Base-by-base conservation (phyloP, 2,113 vertebrate species). In the Copsychus sechellarum region DNA sequence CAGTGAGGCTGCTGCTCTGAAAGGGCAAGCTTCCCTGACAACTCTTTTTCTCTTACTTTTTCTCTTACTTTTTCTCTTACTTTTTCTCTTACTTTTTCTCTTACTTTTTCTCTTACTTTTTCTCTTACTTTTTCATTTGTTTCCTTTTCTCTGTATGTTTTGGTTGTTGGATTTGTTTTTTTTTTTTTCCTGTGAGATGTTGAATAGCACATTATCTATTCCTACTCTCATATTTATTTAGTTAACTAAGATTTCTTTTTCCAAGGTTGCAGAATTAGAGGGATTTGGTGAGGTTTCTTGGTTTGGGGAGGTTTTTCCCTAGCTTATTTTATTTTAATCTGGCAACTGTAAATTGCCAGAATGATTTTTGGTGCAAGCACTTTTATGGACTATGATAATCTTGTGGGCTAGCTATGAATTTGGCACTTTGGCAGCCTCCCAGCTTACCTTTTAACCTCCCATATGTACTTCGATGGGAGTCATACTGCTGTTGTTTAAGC, bases 371-470 rank as follows among this genome's bases (percentile, higher is more conserved):
- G 12, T 83, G 53, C 85, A 69, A n/a, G 54, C 33, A 57, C 22
- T 95, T 83, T 74, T 53, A 43, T 33, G 36, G 53, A 40, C 86
- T 72, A 11, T 61, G 82, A 64, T 60, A 78, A 81, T 81, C 60
- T 78, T 50, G 20, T 4, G 8, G 56, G 25, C 36, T 92, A 88
- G n/a, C 62, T 77, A 31, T 83, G 64, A 83, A 71, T 86, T 73
- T 91, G 85, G 34, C 45, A 57, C 21, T 71, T 87, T 86, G 78
- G 43, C 88, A 93, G 54, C 31, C 36, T 92, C 34, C 8, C 74
- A 81, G n/a, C 12, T 96, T 92, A 94, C 92, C 76, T 95, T 90
- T 94, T 96, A 79, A 82, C 88, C 90, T 94, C 71, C 17, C 36
- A 18, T 71, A 40, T 89, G n/a, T 84, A 79, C 47, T 56, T 84